Evolutionary conservation across 2,797 vertebrate species (phyloP), one percentile per base, ranked within the genome.

Genomic region (Falco berigora): DNA sequence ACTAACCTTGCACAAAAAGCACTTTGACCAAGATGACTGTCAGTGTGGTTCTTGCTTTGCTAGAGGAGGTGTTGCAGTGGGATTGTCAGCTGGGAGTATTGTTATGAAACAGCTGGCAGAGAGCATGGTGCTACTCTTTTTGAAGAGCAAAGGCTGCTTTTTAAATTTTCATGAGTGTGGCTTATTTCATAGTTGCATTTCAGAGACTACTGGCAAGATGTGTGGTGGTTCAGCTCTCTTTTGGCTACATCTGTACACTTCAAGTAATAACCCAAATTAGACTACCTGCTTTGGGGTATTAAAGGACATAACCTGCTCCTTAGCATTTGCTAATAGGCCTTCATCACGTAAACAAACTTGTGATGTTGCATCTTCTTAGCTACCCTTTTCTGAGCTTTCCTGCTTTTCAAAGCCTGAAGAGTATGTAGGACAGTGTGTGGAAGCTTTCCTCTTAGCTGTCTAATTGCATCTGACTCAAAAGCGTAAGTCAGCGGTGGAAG

Each of bases 391-490:
- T 91, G 38, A 84, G 40, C 49, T 49, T 64, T 77, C 53, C 14
- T 61, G 79, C 42, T 64, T 84, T 94, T 56, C 36, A 71, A 55
- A 80, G 56, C 72, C 79, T 95, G 78, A 55, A 92, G 50, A 50
- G 8, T 85, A 89, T 72, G 68, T 96, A 96, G 90, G 90, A 77
- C 88, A 96, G 53, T 74, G 66, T 40, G 22, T 78, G 68, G 92
- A 95, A 90, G 69, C 64, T 89, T 84, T 94, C 63, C 73, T 77
- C 86, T 66, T 59, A 83, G 88, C 88, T 95, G 93, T 91, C 93
- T 74, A 23, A 55, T 77, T 85, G 67, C 56, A 92, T 95, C 78
- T 93, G 90, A 69, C 92, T 96, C 81, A 94, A 50, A 95, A 93
- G 75, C 5, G 0, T 55, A 83, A 87, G 81, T 89, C 88, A 92